Percentiles rank a stretch among this genome's conserved stretches.
phyloP scores from a whole-genome alignment of 2,888 invertebrate genomes.

The Xestia sexstrigata region DNA sequence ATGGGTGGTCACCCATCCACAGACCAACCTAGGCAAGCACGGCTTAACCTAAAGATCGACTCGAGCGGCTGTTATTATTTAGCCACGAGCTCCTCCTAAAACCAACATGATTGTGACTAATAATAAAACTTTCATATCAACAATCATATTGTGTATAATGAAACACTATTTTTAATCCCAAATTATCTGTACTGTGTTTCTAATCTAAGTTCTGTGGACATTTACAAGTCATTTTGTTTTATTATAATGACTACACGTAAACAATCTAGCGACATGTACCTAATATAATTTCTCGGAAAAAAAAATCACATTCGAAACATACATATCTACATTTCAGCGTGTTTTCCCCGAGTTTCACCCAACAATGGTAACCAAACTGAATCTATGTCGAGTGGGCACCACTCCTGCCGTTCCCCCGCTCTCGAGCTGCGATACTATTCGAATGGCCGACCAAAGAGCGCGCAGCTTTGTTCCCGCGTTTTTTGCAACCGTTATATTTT shows the following conservation, averaged over 20 bases:
- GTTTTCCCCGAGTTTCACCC: conserved; percentile 35
- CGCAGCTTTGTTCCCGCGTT: conserved; percentile 71
- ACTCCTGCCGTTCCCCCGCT: conserved; percentile 69
- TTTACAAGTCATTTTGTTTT: not conserved
- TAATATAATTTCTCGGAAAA: not conserved
- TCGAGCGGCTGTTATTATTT: too few species aligned
- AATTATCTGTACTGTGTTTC: not conserved
- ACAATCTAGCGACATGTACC: not conserved
- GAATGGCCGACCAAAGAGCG: conserved; percentile 73
- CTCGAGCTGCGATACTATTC: conserved; percentile 74
- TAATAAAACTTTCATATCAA: not conserved
- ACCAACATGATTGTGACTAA: too few species aligned
- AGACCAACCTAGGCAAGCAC: too few species aligned
- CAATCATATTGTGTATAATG: too few species aligned
- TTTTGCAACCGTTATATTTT: conserved; percentile 62
- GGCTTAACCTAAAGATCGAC: too few species aligned
- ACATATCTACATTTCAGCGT: conserved; percentile 5
- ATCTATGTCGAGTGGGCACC: conserved; percentile 77
- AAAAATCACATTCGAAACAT: not conserved
- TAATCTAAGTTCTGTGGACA: not conserved
- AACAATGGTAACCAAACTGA: conserved; percentile 63
- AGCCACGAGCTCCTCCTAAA: too few species aligned
- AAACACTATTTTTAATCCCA: not conserved
- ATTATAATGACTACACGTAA: not conserved
- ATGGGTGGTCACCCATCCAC: too few species aligned